Base-by-base conservation (phyloP, 2,888 invertebrate species). In the Drosophila demipolita region DNA sequence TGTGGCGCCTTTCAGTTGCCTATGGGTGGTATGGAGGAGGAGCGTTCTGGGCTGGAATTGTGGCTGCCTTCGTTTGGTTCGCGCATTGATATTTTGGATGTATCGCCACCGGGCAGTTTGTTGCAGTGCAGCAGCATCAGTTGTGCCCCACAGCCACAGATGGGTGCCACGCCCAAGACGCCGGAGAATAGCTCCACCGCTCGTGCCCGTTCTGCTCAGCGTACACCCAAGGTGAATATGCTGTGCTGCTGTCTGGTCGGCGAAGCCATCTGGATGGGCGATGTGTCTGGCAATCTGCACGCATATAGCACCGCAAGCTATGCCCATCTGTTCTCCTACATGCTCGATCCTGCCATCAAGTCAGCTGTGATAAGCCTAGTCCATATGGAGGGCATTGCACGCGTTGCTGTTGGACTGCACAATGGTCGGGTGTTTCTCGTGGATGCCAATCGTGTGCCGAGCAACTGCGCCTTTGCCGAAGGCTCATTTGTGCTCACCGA, bases 241-340 rank as follows among this genome's bases (percentile, higher is more conserved):
- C 75, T 91, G 33, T 92, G 92, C 45, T 93, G 92, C 73, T 97
- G 97, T 90, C 95, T 96, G 17, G 96, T 98, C 2, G 96, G 96
- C 53, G 94, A 95, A 75, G 94, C 95, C 52, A 94, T 99, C 81
- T 99, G 99, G 99, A 95, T 98, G 81, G 98, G 98, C 0, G 98
- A 99, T 94, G 96, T 96, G 57, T 94, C 95, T 2, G 98, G 98
- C n/a, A 95, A 96, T 75, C 95, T 99, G 70, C 96, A 97, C 81
- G 96, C 97, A 0, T 98, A 97, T 91, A 95, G 95, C 76, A 94
- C 94, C 52, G 92, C 93, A 38, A 95, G 94, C 91, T 95, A 94
- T 80, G 93, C 93, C 50, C 94, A 94, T 91, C 92, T 95, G 70
- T 95, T 95, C 91, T 94, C 95, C 38, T 95, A 95, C 86, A 94